Conservation (phyloP, 2,797 vertebrate species). For the Serranus cabrilla region DNA sequence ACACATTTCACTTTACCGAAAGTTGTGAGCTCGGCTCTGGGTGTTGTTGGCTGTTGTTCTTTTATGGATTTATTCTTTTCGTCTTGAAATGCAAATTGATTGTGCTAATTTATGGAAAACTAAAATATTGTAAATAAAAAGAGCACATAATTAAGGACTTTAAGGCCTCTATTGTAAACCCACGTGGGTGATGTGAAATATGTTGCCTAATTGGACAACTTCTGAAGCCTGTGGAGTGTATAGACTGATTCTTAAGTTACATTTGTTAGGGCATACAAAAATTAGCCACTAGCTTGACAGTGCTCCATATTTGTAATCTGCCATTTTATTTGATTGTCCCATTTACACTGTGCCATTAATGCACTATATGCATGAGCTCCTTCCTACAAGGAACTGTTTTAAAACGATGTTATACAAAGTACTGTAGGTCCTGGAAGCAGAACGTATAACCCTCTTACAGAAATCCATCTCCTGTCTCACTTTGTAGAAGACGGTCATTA, state of each 20-base stretch:
- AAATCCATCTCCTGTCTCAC: background rate
- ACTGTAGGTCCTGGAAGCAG: background rate
- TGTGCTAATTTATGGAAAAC: background rate
- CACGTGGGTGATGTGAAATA: background rate
- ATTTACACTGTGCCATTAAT: background rate
- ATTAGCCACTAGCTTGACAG: background rate
- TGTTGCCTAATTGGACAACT: background rate
- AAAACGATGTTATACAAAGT: too few species aligned
- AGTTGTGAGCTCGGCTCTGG: background rate
- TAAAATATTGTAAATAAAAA: background rate
- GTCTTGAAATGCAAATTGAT: background rate
- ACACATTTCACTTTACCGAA: background rate
- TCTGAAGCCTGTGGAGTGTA: background rate
- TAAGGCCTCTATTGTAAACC: background rate
- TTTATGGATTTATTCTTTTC: conserved; percentile 11
- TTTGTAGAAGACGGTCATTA: conserved; percentile 26
- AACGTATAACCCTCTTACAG: background rate
- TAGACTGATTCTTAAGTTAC: background rate
- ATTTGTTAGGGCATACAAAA: background rate
- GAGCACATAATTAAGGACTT: conserved; percentile 2
- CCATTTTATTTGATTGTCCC: background rate
- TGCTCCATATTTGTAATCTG: too few species aligned
- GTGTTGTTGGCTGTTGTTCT: background rate
- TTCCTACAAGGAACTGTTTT: background rate
- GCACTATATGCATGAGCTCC: background rate